Evolutionary conservation across 2,888 invertebrate genomes (phyloP).

Genomic region (Orthosia gracilis): DNA sequence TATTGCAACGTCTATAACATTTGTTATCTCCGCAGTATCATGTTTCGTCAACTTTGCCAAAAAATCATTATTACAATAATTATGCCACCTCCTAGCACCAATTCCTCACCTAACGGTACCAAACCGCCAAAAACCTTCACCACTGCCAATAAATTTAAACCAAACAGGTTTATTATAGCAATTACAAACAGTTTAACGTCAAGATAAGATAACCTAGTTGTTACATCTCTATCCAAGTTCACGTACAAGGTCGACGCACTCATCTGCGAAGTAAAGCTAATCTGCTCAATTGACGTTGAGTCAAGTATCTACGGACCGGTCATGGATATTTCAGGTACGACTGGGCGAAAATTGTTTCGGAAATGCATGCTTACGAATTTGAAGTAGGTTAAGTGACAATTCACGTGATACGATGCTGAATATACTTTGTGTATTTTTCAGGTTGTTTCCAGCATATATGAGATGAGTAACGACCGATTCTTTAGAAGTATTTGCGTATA

Average conservation of each 20-base stretch:
- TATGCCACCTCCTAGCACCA: conserved; percentile 8
- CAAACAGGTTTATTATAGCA: conserved; percentile 56
- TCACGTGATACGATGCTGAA: conserved; percentile 24
- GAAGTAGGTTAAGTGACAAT: conserved; percentile 60
- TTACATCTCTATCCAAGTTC: conserved; percentile 61
- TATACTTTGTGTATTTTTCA: conserved; percentile 18
- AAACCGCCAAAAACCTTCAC: conserved; percentile 23
- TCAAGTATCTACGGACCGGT: conserved; percentile 19
- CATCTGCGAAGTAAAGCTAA: conserved; percentile 38
- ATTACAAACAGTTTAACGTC: conserved; percentile 56
- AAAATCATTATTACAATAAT: conserved; percentile 1
- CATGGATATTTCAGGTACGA: conserved; percentile 54
- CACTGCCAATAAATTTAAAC: conserved; percentile 52
- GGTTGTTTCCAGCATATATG: conserved; percentile 34
- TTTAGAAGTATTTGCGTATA: conserved; percentile 22
- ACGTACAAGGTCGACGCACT: conserved; percentile 66
- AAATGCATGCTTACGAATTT: conserved; percentile 51
- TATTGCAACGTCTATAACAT: too few species aligned
- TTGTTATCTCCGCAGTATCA: too few species aligned
- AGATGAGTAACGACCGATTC: conserved; percentile 13
- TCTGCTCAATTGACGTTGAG: conserved; percentile 56
- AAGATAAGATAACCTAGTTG: conserved; percentile 68
- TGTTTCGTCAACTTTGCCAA: neutral
- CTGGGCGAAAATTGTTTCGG: conserved; percentile 50
- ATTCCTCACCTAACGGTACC: conserved; percentile 34